A percentile compares a stretch with the other conserved stretches of the same genome.
Conservation (phyloP, 1,140 invertebrate species). For the Drosophila serrata region DNA sequence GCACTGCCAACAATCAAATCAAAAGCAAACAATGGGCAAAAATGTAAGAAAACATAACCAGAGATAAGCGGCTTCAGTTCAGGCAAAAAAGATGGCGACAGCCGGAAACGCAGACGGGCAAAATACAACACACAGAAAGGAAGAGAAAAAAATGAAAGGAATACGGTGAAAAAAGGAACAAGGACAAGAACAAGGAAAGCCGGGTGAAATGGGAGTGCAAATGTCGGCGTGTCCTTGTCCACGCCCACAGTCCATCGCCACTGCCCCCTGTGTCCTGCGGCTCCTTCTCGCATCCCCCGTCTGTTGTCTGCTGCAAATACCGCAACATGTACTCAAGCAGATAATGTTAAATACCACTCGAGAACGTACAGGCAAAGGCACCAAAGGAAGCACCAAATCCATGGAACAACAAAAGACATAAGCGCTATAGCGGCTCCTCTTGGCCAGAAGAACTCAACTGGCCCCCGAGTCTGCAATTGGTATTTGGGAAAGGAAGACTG, state of each 20-base stretch:
- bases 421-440: slow-evolving; percentile 56
- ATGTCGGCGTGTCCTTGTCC: slow-evolving; percentile 74
- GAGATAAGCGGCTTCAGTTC: slow-evolving; percentile 81
- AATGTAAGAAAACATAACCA: slow-evolving; percentile 84
- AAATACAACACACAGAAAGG: slow-evolving; percentile 57
- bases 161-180: slow-evolving; percentile 7
- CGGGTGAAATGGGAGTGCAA: slow-evolving; percentile 53
- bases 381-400: slow-evolving; percentile 80
- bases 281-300: slow-evolving; percentile 24
- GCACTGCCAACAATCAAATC: slow-evolving; percentile 83
- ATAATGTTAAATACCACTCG: slow-evolving; percentile 84
- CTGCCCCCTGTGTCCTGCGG: neutral
- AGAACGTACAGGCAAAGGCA: slow-evolving; percentile 36
- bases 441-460: slow-evolving; percentile 52
- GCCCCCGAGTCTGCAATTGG: slow-evolving; percentile 36
- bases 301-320: slow-evolving; percentile 83
- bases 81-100: slow-evolving; percentile 80
- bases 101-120: slow-evolving; percentile 75
- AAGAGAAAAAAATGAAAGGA: slow-evolving; percentile 11
- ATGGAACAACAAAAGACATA: slow-evolving; percentile 81
- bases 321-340: slow-evolving; percentile 84
- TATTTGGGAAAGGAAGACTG: neutral
- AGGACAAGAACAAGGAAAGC: slow-evolving; percentile 22
- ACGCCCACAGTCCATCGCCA: slow-evolving; percentile 27
- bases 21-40: slow-evolving; percentile 84